A percentile compares a stretch with the other conserved stretches of the same genome.
Conservation (phyloP, 2,888 invertebrate species). For the Xanthia togata region DNA sequence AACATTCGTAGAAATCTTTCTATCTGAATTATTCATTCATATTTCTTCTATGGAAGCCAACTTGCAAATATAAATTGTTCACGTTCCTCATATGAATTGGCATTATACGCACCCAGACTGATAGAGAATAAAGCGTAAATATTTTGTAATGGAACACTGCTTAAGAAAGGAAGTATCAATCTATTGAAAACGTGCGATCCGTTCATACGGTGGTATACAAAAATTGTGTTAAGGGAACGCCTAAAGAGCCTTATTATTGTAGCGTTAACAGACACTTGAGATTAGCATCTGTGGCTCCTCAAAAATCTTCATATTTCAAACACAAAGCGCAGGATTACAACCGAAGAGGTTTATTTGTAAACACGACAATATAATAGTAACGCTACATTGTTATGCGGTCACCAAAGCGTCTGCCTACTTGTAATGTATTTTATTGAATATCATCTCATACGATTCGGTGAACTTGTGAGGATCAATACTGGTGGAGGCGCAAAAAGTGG, state of each 20-base stretch:
- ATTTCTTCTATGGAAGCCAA: not conserved
- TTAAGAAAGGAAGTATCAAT: constrained; percentile 83
- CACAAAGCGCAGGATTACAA: constrained; percentile 88
- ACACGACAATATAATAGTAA: constrained; percentile 83
- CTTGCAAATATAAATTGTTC: constrained; percentile 19
- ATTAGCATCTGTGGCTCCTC: constrained; percentile 89
- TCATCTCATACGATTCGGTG: constrained; percentile 86
- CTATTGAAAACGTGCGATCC: constrained; percentile 80
- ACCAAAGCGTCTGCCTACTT: constrained; percentile 80
- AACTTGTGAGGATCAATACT: constrained; percentile 79
- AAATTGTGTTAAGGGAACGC: constrained; percentile 82
- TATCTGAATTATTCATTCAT: constrained; percentile 18
- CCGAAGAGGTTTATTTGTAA: constrained; percentile 90
- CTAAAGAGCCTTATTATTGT: constrained; percentile 87
- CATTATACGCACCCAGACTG: constrained; percentile 56
- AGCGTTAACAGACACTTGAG: constrained; percentile 90
- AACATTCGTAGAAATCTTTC: not conserved
- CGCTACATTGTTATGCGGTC: constrained; percentile 82
- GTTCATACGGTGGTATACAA: constrained; percentile 80
- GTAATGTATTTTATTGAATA: constrained; percentile 86
- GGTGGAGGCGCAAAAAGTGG: constrained; percentile 70
- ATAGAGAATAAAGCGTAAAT: constrained; percentile 62
- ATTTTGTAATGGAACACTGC: constrained; percentile 59
- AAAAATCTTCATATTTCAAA: constrained; percentile 85
- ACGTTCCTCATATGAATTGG: constrained; percentile 44